These are phyloP conservation scores for Chrysochloris asiatica DNA, from an alignment of 2,113 vertebrate genomes.

Conservation along the genomic window DNA sequence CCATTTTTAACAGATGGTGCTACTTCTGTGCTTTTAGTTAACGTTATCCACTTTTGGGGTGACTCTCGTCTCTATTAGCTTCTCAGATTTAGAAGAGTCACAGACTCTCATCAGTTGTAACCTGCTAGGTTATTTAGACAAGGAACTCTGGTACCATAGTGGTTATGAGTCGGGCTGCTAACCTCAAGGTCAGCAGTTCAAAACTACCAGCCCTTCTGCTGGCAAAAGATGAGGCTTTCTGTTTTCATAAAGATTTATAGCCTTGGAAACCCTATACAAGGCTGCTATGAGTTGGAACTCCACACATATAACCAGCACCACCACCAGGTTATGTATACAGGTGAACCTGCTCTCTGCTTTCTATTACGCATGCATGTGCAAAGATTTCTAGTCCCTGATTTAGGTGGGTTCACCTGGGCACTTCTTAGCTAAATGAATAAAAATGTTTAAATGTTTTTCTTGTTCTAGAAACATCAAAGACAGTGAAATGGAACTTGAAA, in stretches of 20 bases:
- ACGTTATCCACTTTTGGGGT: not conserved
- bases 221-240: too few relatives aligned
- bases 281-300: too few relatives aligned
- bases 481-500: not conserved
- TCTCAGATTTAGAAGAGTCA: not conserved
- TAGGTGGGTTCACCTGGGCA: not conserved
- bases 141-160: too few relatives aligned
- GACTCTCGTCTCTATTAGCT: conserved; percentile 1
- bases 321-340: too few relatives aligned
- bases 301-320: too few relatives aligned
- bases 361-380: not conserved
- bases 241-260: too few relatives aligned
- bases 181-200: too few relatives aligned
- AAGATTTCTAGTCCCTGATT: not conserved
- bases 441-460: not conserved
- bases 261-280: too few relatives aligned
- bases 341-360: not conserved
- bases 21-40: conserved; percentile 42
- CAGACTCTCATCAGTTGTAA: not conserved
- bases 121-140: too few relatives aligned
- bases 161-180: too few relatives aligned
- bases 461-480: not conserved
- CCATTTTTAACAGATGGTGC: conserved; percentile 40
- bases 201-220: too few relatives aligned
- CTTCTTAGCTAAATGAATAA: not conserved